Evolutionary conservation across 2,797 vertebrate species (phyloP).

Genomic region (Phoeniculus purpureus): DNA sequence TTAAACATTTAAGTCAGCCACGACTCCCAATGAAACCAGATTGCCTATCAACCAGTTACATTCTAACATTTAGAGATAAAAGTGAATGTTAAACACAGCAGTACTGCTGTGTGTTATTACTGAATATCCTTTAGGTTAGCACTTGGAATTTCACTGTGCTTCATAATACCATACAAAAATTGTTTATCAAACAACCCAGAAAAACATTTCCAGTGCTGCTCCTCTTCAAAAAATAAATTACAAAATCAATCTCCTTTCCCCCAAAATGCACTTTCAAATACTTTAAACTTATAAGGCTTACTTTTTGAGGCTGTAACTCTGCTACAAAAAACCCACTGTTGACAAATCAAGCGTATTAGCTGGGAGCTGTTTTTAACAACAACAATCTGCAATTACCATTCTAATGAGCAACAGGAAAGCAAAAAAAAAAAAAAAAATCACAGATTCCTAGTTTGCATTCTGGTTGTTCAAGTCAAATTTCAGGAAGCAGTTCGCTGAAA

Average conservation of each 20-base stretch:
- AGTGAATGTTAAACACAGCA: background rate
- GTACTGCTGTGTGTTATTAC: background rate
- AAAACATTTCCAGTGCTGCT: background rate
- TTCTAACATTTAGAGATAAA: background rate
- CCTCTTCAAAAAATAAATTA: background rate
- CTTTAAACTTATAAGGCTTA: background rate
- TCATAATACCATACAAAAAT: background rate
- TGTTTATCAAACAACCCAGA: background rate
- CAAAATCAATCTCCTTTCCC: background rate
- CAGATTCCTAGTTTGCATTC: background rate
- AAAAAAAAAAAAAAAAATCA: slow-evolving; percentile 16
- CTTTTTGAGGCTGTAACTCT: background rate
- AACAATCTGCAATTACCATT: background rate
- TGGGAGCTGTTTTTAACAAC: background rate
- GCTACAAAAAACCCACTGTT: background rate
- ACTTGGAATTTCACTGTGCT: background rate
- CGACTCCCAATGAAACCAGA: background rate
- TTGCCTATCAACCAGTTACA: background rate
- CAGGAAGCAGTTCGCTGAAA: background rate
- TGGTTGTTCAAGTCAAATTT: background rate
- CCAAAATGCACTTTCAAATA: background rate
- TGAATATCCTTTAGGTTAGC: background rate
- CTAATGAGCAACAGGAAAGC: background rate
- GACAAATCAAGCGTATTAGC: background rate
- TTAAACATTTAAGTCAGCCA: slow-evolving; percentile 38